Base-by-base conservation (phyloP, 2,888 invertebrate species). In the Drymonia ruficornis region DNA sequence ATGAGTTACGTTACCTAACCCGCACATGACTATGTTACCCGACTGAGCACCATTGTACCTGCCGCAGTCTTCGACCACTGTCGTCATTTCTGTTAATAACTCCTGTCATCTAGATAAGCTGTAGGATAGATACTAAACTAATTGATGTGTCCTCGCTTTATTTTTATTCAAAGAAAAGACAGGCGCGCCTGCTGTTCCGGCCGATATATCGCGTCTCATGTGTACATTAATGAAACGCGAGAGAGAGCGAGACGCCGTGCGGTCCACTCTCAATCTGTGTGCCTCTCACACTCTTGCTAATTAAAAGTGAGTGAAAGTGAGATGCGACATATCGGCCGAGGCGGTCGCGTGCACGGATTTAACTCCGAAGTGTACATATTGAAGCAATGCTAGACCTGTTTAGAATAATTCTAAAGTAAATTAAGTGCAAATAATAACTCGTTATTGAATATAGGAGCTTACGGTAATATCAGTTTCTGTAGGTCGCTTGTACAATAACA, bases 31-130 rank as follows among this genome's bases (percentile, higher is more conserved):
- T n/a, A n/a, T 38, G 38, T 38, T 38, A 38, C 38, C n/a, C 23
- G 0, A 34, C 11, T 31, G 31, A 31, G 31, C 31, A 31, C 31
- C 31, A 11, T 38, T 15, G 38, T 38, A 38, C 38, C 15, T 38
- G 38, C 11, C 11, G 38, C 15, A 38, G 38, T 38, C 6, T 15
- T 38, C n/a, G 38, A 38, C 15, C n/a, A 38, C 38, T 11, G 31
- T 31, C 31, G 31, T 38, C n/a, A 38, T 38, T 38, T 38, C 38
- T 38, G 38, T 38, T 13, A 15, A 38, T 38, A 38, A n/a, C 15
- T 38, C n/a, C 38, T 38, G 38, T 38, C n/a, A n/a, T n/a, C 15
- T 38, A 18, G 8, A 42, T 42, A n/a, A 38, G n/a, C n/a, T 38
- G n/a, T 38, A 15, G 7, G 11, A 42, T 16, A 42, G 16, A 38